A percentile compares a stretch with the other conserved stretches of the same genome.
phyloP scores from a whole-genome alignment of 1,140 invertebrate genomes.

The Daktulosphaira vitifoliae region DNA sequence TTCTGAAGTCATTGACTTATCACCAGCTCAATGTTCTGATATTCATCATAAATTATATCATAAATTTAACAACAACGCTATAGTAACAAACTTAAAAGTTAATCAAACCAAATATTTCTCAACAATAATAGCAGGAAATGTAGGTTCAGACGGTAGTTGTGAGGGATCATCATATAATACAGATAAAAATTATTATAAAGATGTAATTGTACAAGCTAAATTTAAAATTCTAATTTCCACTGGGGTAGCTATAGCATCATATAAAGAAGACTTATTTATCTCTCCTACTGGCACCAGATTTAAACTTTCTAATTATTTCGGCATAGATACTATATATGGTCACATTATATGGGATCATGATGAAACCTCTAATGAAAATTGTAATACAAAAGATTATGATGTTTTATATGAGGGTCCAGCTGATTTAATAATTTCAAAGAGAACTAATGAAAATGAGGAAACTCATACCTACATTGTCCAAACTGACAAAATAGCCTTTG shows the following conservation, averaged over 20 bases:
- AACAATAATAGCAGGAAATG: background rate
- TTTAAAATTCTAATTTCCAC: background rate
- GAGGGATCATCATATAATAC: background rate
- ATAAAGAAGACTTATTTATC: background rate
- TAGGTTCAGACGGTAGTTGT: background rate
- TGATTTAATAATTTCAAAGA: background rate
- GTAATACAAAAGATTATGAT: background rate
- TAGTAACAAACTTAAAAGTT: background rate
- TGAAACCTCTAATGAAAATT: background rate
- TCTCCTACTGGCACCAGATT: background rate
- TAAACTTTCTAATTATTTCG: background rate
- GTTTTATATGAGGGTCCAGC: conserved; percentile 15
- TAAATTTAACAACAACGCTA: no score
- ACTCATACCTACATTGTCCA: background rate
- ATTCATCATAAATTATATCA: background rate
- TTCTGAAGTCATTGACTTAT: background rate
- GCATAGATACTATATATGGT: background rate
- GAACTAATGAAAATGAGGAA: no score
- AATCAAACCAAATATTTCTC: background rate
- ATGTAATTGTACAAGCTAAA: background rate
- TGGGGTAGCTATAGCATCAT: background rate
- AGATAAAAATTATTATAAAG: no score
- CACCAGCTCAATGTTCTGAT: background rate
- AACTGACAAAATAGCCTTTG: background rate
- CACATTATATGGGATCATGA: background rate